Percentiles rank a stretch among this genome's conserved stretches.
Conservation (phyloP, 2,113 vertebrate species). For the Montifringilla adamsi region DNA sequence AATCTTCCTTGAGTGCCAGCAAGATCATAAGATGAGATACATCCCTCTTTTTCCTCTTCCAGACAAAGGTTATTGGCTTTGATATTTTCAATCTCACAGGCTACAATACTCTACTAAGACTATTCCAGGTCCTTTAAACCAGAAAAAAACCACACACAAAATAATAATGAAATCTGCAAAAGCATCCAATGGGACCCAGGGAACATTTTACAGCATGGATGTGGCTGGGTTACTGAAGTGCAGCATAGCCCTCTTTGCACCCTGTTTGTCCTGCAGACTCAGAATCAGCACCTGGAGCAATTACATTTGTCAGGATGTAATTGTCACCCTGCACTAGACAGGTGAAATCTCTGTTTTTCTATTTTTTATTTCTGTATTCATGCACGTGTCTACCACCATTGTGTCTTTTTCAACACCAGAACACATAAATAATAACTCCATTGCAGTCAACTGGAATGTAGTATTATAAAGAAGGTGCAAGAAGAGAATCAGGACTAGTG, state of each 20-base stretch:
- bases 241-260: neutral
- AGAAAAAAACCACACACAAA: neutral
- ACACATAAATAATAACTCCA: neutral
- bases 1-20: neutral
- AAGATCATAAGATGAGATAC: neutral
- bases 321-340: neutral
- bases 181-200: neutral
- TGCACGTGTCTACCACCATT: neutral
- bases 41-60: neutral
- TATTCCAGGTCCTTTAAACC: neutral
- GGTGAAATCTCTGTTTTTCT: neutral
- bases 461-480: neutral
- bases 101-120: neutral
- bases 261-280: neutral
- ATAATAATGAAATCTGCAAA: neutral
- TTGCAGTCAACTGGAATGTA: neutral
- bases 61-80: neutral
- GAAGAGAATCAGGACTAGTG: neutral
- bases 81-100: neutral
- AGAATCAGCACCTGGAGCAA: neutral
- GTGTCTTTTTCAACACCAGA: neutral
- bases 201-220: neutral
- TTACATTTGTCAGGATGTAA: neutral
- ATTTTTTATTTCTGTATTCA: neutral
- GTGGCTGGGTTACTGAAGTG: neutral